Percentiles rank a stretch among this genome's conserved stretches.
Conservation (phyloP, 2,888 invertebrate species). For the Macrophya annulata region DNA sequence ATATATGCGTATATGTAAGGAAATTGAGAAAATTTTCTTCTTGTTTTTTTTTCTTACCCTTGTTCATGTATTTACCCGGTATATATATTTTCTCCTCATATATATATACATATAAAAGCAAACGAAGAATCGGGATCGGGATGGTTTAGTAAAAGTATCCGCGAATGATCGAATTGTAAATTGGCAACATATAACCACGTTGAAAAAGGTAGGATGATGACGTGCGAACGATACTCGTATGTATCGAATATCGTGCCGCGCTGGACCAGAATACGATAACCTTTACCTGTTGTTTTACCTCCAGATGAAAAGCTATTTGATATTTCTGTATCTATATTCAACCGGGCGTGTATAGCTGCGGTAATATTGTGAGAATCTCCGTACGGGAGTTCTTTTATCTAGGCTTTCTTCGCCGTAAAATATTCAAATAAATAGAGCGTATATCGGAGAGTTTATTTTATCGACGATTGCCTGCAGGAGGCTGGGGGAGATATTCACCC, state of each 20-base stretch:
- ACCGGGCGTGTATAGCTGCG: neutral
- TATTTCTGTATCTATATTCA: constrained; percentile 39
- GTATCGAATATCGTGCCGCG: constrained; percentile 37
- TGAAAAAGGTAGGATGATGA: neutral
- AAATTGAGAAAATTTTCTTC: neutral
- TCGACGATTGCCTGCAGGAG: neutral
- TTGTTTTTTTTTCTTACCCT: neutral
- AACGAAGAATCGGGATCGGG: neutral
- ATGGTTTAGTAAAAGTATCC: constrained; percentile 1
- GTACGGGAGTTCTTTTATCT: constrained; percentile 56
- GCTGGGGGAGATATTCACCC: neutral
- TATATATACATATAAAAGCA: too few relatives aligned
- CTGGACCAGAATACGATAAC: constrained; percentile 45
- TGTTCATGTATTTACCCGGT: neutral
- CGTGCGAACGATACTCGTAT: neutral
- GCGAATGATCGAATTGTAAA: neutral
- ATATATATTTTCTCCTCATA: neutral
- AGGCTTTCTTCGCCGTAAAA: constrained; percentile 44
- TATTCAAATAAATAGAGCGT: constrained; percentile 56
- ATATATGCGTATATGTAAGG: too few relatives aligned
- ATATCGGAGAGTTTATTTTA: constrained; percentile 25
- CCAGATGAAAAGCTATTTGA: constrained; percentile 47
- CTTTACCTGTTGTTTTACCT: constrained; percentile 22
- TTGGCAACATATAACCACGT: neutral
- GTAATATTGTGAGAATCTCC: constrained; percentile 44